Base-by-base conservation (phyloP, 2,888 invertebrate genomes). In the Tigriopus californicus region DNA sequence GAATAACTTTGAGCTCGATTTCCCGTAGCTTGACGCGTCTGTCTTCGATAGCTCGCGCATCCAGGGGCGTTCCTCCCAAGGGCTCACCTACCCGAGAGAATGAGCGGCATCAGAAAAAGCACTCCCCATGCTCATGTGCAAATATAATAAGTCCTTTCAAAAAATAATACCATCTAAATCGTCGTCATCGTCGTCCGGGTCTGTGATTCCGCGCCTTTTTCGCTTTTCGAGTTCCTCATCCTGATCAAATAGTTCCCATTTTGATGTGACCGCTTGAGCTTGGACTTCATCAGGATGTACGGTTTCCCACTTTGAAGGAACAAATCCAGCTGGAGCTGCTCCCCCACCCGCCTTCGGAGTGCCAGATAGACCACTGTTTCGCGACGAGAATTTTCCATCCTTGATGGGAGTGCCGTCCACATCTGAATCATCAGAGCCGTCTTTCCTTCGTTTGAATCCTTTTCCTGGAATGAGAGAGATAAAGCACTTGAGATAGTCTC, bases 301-400 rank as follows among this genome's bases (percentile, higher is more conserved):
- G 49, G 85, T 85, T 77, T 97, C 94, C 95, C 95, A 97, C 70
- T 90, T 87, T 1, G 92, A 92, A 10, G 87, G 85, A 61, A 90
- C 83, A 74, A 94, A 89, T 12, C 59, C 69, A 53, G 66, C 66
- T 8, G 64, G 62, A 15, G 58, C 4, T 40, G 25, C 8, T 10
- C 12, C 33, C 33, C 33, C 33, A 33, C 33, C 8, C 4, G 33
- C 3, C 8, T 33, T 22, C 5, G 24, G 22, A 42, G 11, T 41
- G 8, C 20, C 20, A 18, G 46, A 46, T 8, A 15, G 8, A 46
- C 18, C 46, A 46, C 15, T 8, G 15, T 25, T 59, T 18, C n/a
- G 40, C 2, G 33, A 53, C 41, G 46, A 44, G 58, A 22, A 47
- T 41, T 20, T 54, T 24, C 49, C 58, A 13, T 64, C 67, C 48